These are phyloP conservation scores for Odocoileus hemionus DNA, from an alignment of 2,113 vertebrate genomes.

Conservation along the genomic window DNA sequence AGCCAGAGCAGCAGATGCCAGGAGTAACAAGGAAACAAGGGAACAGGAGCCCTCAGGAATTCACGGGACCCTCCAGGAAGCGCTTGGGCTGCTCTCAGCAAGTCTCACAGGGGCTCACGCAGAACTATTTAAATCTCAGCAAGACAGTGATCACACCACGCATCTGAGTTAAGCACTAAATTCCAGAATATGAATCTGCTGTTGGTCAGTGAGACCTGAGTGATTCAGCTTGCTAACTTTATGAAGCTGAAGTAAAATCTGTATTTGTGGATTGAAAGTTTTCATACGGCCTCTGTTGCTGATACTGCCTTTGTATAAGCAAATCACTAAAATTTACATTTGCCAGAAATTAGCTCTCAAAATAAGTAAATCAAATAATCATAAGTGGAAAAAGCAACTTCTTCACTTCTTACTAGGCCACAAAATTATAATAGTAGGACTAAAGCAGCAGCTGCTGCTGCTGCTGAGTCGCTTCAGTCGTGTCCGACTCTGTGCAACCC, in stretches of 20 bases:
- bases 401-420: neutral
- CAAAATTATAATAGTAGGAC: neutral
- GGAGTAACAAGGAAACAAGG: neutral
- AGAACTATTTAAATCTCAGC: neutral
- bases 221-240: neutral
- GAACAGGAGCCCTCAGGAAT: neutral
- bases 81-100: neutral
- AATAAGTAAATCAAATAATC: neutral
- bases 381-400: neutral
- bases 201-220: neutral
- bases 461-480: too few species aligned
- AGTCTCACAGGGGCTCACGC: too few species aligned
- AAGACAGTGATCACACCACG: neutral
- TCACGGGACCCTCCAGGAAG: neutral
- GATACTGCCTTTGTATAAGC: neutral
- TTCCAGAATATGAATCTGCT: neutral
- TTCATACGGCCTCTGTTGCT: neutral
- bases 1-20: neutral
- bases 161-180: neutral
- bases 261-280: neutral
- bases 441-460: neutral
- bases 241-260: neutral
- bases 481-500: too few species aligned
- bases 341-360: neutral
- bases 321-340: neutral